A percentile compares a stretch with the other conserved stretches of the same genome.
Evolutionary conservation across 2,797 vertebrate genomes (phyloP).

Genomic region (Rhadinocentrus ornatus): DNA sequence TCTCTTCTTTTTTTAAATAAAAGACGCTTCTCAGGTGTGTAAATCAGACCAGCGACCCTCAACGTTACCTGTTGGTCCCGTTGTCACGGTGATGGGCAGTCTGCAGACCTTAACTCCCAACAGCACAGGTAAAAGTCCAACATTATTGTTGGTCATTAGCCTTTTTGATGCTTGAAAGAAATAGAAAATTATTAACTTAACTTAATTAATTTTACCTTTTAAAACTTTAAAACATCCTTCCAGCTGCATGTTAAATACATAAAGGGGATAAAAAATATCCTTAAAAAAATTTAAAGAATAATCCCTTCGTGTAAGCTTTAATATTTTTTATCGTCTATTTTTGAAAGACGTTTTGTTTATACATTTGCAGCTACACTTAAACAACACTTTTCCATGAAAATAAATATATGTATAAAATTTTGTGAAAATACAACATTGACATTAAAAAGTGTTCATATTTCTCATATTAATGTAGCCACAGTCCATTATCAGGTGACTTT

Average conservation of each 20-base stretch:
- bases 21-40: constrained; percentile 93
- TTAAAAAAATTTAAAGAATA: background rate
- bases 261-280: background rate
- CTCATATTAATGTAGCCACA: background rate
- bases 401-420: background rate
- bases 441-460: background rate
- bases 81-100: constrained; percentile 92
- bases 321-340: background rate
- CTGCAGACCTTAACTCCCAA: constrained; percentile 97
- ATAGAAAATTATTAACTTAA: background rate
- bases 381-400: background rate
- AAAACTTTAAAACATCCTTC: background rate
- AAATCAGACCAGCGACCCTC: constrained; percentile 97
- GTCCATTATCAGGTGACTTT: background rate
- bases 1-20: background rate
- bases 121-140: constrained; percentile 90
- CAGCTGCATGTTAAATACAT: background rate
- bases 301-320: background rate
- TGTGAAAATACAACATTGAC: background rate
- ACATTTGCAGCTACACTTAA: background rate
- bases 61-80: constrained; percentile 92
- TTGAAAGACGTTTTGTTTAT: background rate
- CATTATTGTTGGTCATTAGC: background rate
- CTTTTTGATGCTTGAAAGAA: too few species aligned
- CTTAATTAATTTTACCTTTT: background rate